These are phyloP conservation scores for Pimephales promelas DNA, from an alignment of 2,113 vertebrate genomes.

Conservation along the genomic window DNA sequence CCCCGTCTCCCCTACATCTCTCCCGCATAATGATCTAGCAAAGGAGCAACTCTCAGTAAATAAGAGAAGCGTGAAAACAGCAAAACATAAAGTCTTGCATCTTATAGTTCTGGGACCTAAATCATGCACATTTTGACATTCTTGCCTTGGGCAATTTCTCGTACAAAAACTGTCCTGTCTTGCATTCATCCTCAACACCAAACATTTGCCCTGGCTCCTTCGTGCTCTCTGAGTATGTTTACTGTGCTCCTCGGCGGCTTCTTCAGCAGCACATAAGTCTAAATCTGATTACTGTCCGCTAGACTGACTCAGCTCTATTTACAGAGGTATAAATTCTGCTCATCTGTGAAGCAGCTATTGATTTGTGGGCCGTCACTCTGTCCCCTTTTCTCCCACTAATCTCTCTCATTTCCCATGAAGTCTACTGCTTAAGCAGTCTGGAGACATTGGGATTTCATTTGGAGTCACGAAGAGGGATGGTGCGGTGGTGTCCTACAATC, in stretches of 20 bases:
- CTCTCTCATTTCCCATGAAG: slow-evolving; percentile 31
- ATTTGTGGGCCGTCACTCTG: slow-evolving; percentile 34
- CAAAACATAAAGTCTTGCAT: neutral
- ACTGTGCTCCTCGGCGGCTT: slow-evolving; percentile 9
- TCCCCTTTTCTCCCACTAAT: slow-evolving; percentile 38
- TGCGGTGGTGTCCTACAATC: neutral
- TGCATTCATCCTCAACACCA: neutral
- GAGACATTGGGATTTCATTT: slow-evolving; percentile 51
- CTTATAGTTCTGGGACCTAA: slow-evolving; percentile 11
- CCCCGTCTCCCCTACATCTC: neutral
- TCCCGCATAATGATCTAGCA: slow-evolving; percentile 14
- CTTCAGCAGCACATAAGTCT: slow-evolving; percentile 15
- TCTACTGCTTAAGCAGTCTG: slow-evolving; percentile 34
- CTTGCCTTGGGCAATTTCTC: neutral
- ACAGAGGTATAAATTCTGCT: slow-evolving; percentile 35
- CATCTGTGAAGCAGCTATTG: slow-evolving; percentile 40
- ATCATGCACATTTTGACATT: slow-evolving; percentile 9
- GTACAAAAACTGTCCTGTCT: neutral
- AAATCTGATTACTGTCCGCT: slow-evolving; percentile 42
- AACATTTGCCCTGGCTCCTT: neutral
- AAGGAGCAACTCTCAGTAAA: slow-evolving; percentile 2
- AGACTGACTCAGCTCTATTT: slow-evolving; percentile 22
- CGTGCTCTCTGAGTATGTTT: neutral
- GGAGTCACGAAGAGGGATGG: slow-evolving; percentile 20
- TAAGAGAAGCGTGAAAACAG: neutral